Percentiles rank a stretch among this genome's conserved stretches.
phyloP scores from a whole-genome alignment of 2,888 invertebrate genomes.

The Gari tellinella region DNA sequence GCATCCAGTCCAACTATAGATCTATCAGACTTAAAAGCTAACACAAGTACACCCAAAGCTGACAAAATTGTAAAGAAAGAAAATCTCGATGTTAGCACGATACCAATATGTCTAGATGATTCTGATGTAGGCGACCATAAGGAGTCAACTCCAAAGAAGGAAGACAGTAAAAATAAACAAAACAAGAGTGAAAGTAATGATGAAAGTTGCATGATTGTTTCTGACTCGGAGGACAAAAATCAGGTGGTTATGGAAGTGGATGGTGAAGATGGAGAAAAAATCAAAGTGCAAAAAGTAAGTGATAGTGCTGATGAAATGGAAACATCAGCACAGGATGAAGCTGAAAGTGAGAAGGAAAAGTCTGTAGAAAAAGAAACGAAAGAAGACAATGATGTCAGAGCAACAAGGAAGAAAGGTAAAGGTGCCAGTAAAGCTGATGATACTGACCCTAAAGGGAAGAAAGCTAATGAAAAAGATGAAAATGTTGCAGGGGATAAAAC shows the following conservation, averaged over 20 bases:
- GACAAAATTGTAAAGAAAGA: conserved; percentile 5
- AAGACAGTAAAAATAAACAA: conserved; percentile 7
- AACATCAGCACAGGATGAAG: conserved; percentile 1
- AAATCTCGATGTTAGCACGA: conserved; percentile 18
- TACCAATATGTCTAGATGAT: conserved; percentile 21
- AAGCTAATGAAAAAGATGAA: conserved; percentile 21
- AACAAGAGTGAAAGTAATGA: conserved; percentile 19
- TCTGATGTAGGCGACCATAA: neutral
- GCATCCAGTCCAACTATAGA: conserved; percentile 1
- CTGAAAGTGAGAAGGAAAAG: conserved; percentile 17
- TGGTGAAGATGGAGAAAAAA: conserved; percentile 9
- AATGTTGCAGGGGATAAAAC: conserved; percentile 17
- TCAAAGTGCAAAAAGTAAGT: conserved; percentile 6
- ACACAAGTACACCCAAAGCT: conserved; percentile 1
- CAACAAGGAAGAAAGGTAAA: neutral
- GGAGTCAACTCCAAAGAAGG: conserved; percentile 8
- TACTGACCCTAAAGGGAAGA: conserved; percentile 9
- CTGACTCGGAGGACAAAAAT: conserved; percentile 16
- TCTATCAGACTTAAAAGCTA: neutral
- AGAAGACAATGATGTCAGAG: conserved; percentile 10
- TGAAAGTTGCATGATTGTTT: conserved; percentile 9
- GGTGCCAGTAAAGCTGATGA: conserved; percentile 13
- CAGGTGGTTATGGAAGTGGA: conserved; percentile 11
- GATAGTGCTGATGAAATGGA: conserved; percentile 10
- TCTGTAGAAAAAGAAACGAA: conserved; percentile 18